phyloP scores from a whole-genome alignment of 1,140 invertebrate genomes.

The Bombyx mori region DNA sequence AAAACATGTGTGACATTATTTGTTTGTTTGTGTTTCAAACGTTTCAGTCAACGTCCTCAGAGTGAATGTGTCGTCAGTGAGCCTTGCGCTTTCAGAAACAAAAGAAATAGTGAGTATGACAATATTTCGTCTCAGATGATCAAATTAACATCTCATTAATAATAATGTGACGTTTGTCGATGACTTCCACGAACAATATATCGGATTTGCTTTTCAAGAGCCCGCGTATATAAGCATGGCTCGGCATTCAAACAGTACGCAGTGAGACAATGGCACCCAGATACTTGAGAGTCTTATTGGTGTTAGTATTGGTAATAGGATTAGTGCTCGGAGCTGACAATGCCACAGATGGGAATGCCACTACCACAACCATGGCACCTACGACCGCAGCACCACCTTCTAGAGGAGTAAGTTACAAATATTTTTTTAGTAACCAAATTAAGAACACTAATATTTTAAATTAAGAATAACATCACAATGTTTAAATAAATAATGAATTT shows the following conservation, averaged over 20 bases:
- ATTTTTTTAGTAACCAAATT: too few relatives aligned
- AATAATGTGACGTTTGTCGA: neutral
- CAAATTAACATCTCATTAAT: constrained; percentile 4
- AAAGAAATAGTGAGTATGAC: too few relatives aligned
- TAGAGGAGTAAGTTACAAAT: constrained; percentile 1
- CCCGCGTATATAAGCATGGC: constrained; percentile 26
- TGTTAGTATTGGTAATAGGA: neutral
- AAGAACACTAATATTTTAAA: too few relatives aligned
- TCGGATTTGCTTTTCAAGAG: constrained; percentile 25
- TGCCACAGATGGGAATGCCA: neutral
- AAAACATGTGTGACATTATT: too few relatives aligned
- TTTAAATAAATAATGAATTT: too few relatives aligned
- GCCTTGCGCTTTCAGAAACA: too few relatives aligned
- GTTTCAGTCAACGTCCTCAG: too few relatives aligned
- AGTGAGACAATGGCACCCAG: constrained; percentile 18
- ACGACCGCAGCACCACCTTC: neutral
- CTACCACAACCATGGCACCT: neutral
- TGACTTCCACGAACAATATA: constrained; percentile 10
- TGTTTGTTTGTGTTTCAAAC: too few relatives aligned
- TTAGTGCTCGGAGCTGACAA: neutral
- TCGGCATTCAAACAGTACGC: constrained; percentile 6
- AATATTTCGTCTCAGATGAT: too few relatives aligned
- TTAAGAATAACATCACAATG: too few relatives aligned
- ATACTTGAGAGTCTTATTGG: constrained; percentile 9
- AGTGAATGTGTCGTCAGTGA: too few relatives aligned